Evolutionary conservation across 2,888 invertebrate species (phyloP), one percentile per base, ranked within the genome.

Genomic region (Pterostichus madidus): DNA sequence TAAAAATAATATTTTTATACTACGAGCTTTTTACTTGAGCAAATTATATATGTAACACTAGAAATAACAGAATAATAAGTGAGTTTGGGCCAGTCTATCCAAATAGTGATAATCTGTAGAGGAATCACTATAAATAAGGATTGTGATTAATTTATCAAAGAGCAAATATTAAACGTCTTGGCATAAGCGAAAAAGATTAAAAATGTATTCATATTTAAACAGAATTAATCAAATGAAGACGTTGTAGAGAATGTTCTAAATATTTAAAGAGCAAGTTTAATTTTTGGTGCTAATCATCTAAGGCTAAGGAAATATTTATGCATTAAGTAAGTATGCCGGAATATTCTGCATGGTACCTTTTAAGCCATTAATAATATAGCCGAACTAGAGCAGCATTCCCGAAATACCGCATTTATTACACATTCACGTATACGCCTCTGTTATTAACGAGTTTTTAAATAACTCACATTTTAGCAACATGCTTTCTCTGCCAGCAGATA

Each of bases 331-430:
- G 53, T 75, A 35, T 75, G 75, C 31, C 75, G 52, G 53, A 75
- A 75, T 73, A 49, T 75, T 75, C 53, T 52, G 75, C 75, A 52
- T 52, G 75, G 75, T 75, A 52, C 75, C 75, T 75, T 75, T 80
- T 68, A 46, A 64, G 68, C 80, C 80, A 80, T 80, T 68, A 80
- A 80, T 80, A 80, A 80, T 80, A 68, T 49, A 68, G 53, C 64
- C 68, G 46, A 61, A 68, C 56, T 64, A 35, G 68, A 64, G 80
- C 80, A 64, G 68, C 80, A 80, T 80, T 80, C 80, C 59, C 64
- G 80, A 49, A 80, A 80, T 80, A 31, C 80, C 80, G 64, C 80
- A 64, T 80, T 80, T 80, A 80, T 80, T 80, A 80, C 68, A 68
- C 68, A 68, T 80, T 80, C 68, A 68, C 15, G 75, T 49, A 75